phyloP scores from a whole-genome alignment of 2,797 vertebrate species.

The Eleutherodactylus coqui region DNA sequence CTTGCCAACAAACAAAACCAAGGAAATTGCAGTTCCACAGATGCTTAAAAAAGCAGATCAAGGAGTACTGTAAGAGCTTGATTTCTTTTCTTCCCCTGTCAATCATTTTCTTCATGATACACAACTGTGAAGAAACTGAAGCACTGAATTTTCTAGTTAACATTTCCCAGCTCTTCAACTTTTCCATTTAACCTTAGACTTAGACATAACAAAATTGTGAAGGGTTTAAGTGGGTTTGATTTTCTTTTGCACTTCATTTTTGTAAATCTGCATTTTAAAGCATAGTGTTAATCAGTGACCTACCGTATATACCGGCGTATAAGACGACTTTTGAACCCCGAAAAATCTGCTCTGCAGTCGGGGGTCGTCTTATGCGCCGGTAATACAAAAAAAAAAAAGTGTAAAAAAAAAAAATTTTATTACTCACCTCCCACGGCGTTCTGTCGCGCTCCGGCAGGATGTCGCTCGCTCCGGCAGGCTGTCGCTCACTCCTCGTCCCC shows the following conservation, averaged over 20 bases:
- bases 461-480: too few species aligned
- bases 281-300: neutral
- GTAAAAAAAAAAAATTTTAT: too few species aligned
- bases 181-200: constrained; percentile 4
- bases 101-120: constrained; percentile 38
- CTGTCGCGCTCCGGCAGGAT: too few species aligned
- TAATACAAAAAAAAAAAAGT: too few species aligned
- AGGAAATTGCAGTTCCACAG: constrained; percentile 54
- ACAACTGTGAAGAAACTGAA: constrained; percentile 18
- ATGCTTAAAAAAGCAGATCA: constrained; percentile 45
- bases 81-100: constrained; percentile 32
- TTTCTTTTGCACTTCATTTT: neutral
- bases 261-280: neutral
- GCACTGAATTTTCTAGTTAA: constrained; percentile 11
- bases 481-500: too few species aligned
- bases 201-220: neutral
- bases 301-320: too few species aligned
- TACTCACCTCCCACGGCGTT: too few species aligned
- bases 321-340: too few species aligned
- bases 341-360: too few species aligned
- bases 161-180: constrained; percentile 6
- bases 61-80: constrained; percentile 48
- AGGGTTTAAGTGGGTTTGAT: neutral
- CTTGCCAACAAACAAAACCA: constrained; percentile 48
- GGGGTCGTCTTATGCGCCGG: too few species aligned